Evolutionary conservation across 2,888 invertebrate species (phyloP).

Genomic region (Drosophila rellima): DNA sequence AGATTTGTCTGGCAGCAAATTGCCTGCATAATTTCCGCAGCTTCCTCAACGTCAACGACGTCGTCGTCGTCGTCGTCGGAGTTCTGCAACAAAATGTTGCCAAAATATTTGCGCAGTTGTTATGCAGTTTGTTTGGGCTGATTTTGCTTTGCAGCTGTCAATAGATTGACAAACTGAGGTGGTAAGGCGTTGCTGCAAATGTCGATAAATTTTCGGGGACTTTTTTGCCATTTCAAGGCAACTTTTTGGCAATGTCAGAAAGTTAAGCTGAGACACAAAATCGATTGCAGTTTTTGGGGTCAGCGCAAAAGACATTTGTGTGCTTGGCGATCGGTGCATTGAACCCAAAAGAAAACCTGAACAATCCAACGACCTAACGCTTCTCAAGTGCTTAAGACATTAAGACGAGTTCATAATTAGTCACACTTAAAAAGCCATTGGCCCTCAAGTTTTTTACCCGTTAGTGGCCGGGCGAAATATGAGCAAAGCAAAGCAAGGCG

Average conservation of each 20-base stretch:
- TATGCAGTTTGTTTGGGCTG: constrained; percentile 47
- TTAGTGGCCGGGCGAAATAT: constrained; percentile 71
- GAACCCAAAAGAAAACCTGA: constrained; percentile 42
- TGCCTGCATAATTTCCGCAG: constrained; percentile 70
- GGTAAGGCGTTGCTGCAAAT: constrained; percentile 6
- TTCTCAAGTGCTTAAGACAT: constrained; percentile 57
- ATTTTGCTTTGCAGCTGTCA: constrained; percentile 42
- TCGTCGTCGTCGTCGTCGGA: not conserved
- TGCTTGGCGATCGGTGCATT: constrained; percentile 43
- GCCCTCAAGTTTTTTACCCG: constrained; percentile 67
- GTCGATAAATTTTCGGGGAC: constrained; percentile 35
- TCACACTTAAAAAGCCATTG: constrained; percentile 81
- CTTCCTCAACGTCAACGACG: constrained; percentile 20
- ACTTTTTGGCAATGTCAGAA: constrained; percentile 30
- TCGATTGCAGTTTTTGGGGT: constrained; percentile 54
- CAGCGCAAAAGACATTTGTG: constrained; percentile 16
- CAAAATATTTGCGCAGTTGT: constrained; percentile 68
- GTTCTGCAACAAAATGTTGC: constrained; percentile 45
- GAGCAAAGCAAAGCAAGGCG: constrained; percentile 50
- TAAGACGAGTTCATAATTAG: constrained; percentile 71
- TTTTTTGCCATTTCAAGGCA: constrained; percentile 39
- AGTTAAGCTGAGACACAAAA: constrained; percentile 44
- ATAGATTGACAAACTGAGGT: constrained; percentile 25
- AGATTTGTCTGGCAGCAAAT: constrained; percentile 58
- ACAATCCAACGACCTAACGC: constrained; percentile 41